These are phyloP conservation scores for Prietella phreatophila DNA, from an alignment of 2,113 vertebrate species.

Conservation along the genomic window DNA sequence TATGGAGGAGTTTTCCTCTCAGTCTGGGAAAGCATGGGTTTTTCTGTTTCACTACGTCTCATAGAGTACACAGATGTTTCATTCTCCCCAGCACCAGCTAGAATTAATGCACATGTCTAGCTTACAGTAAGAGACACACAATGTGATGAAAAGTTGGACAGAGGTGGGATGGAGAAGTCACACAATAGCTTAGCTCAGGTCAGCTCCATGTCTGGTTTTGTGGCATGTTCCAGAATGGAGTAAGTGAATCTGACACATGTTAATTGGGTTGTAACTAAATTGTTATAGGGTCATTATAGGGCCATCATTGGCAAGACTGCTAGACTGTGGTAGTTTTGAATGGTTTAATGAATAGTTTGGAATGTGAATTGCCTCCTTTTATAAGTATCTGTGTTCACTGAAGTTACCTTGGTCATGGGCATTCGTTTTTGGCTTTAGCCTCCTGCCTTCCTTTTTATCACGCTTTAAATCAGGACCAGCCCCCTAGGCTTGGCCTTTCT, in stretches of 20 bases:
- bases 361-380: background rate
- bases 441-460: background rate
- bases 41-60: background rate
- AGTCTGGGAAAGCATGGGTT: background rate
- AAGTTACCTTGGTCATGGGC: background rate
- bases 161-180: background rate
- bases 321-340: background rate
- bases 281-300: background rate
- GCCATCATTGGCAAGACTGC: background rate
- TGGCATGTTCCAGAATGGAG: background rate
- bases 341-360: background rate
- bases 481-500: background rate
- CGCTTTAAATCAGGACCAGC: background rate
- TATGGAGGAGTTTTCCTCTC: slow-evolving; percentile 4
- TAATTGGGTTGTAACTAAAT: background rate
- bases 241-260: slow-evolving; percentile 6
- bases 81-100: slow-evolving; percentile 25
- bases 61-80: slow-evolving; percentile 5
- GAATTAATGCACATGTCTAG: background rate
- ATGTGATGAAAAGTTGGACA: background rate
- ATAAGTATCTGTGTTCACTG: background rate
- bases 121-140: background rate
- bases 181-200: background rate
- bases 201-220: background rate
- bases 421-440: background rate